Evolutionary conservation across 2,113 vertebrate genomes (phyloP).

Genomic region (Pitta sordida): DNA sequence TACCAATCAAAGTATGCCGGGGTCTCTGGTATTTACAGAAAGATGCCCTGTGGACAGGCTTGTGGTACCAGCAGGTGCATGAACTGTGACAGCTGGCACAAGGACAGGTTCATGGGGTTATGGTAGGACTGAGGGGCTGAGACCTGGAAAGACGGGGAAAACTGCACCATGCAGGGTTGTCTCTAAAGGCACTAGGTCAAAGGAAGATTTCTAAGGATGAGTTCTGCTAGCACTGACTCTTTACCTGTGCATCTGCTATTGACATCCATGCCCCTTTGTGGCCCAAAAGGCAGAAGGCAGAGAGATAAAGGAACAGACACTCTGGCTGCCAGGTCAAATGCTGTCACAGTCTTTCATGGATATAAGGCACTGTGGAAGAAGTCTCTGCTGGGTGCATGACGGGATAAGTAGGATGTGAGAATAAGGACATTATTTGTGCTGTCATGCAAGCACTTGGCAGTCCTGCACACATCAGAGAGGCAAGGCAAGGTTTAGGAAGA

Average conservation of each 20-base stretch:
- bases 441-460: background rate
- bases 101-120: background rate
- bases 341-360: background rate
- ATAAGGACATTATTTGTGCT: background rate
- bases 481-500: background rate
- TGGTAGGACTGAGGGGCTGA: background rate
- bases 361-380: background rate
- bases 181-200: background rate
- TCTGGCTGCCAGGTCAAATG: background rate
- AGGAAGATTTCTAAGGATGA: background rate
- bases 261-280: background rate
- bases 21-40: background rate
- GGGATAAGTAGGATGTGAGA: background rate
- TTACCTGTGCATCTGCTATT: background rate
- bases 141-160: background rate
- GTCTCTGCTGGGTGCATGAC: background rate
- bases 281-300: background rate
- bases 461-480: background rate
- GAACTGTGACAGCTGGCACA: fast-evolving
- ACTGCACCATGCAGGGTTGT: background rate
- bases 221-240: background rate
- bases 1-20: fast-evolving
- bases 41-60: background rate
- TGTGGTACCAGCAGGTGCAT: background rate
- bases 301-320: background rate